Percentiles rank a stretch among this genome's conserved stretches.
Evolutionary conservation across 2,888 invertebrate genomes (phyloP).

Genomic region (Pegoplata infirma): DNA sequence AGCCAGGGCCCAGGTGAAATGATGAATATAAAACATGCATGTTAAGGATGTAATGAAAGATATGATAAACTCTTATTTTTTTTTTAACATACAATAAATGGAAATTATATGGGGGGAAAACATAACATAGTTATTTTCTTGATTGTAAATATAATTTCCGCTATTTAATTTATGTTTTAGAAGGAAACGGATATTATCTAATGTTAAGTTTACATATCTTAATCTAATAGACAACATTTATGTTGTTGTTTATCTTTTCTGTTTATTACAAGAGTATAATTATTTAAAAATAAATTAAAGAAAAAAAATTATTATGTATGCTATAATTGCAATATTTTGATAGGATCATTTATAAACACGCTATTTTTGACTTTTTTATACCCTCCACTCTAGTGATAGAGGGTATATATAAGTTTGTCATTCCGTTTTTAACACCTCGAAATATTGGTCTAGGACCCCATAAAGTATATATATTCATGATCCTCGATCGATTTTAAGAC

Average conservation of each 20-base stretch:
- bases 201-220: constrained; percentile 7
- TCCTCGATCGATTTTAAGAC: too few species aligned
- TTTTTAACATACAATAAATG: constrained; percentile 25
- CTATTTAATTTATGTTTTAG: constrained; percentile 39
- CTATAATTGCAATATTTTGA: not conserved
- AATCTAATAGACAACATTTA: constrained; percentile 38
- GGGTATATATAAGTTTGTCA: too few species aligned
- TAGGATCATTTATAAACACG: not conserved
- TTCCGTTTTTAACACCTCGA: too few species aligned
- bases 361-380: too few species aligned
- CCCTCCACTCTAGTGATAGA: too few species aligned
- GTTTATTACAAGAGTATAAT: not conserved
- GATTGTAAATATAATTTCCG: constrained; percentile 46
- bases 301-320: not conserved
- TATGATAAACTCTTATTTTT: constrained; percentile 23
- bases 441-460: too few species aligned
- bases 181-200: constrained; percentile 56
- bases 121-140: constrained; percentile 14
- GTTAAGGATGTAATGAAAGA: constrained; percentile 24
- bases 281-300: not conserved
- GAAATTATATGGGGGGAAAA: constrained; percentile 38
- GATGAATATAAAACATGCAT: constrained; percentile 23
- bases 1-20: constrained; percentile 43
- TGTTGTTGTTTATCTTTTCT: constrained; percentile 5
- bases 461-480: too few species aligned